phyloP scores from a whole-genome alignment of 2,888 invertebrate genomes.

The Ennomos erosarius region DNA sequence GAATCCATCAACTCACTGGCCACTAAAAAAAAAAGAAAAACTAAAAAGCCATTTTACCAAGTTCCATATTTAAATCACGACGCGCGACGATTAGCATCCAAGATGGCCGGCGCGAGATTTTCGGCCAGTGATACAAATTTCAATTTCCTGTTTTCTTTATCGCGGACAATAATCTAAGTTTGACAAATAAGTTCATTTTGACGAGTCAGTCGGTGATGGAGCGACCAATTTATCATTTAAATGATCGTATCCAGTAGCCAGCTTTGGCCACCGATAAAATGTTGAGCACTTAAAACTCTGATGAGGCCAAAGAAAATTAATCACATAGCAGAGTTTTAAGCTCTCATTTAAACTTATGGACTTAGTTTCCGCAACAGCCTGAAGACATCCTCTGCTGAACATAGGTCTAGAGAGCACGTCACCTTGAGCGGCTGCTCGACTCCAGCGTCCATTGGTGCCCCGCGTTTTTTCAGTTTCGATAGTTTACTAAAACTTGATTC shows the following conservation, averaged over 20 bases:
- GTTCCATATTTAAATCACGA: conserved; percentile 79
- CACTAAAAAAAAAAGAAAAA: conserved; percentile 55
- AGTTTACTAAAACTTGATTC: too few relatives aligned
- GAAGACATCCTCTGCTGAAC: too few relatives aligned
- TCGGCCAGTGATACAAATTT: conserved; percentile 81
- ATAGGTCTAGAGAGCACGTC: too few relatives aligned
- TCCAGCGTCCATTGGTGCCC: too few relatives aligned
- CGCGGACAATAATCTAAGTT: conserved; percentile 75
- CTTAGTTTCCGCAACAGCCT: too few relatives aligned
- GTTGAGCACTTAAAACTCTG: conserved; percentile 11
- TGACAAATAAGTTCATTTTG: conserved; percentile 84
- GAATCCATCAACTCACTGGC: conserved; percentile 62
- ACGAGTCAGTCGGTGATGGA: conserved; percentile 73
- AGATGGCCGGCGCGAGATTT: conserved; percentile 74
- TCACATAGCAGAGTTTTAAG: neutral
- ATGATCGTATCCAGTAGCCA: conserved; percentile 65
- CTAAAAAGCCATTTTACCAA: conserved; percentile 59
- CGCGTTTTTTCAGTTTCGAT: too few relatives aligned
- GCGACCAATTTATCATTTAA: conserved; percentile 70
- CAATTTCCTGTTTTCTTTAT: conserved; percentile 83
- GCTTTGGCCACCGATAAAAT: conserved; percentile 21
- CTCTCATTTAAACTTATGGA: too few relatives aligned
- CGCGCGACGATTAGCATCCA: conserved; percentile 76
- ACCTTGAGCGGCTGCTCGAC: too few relatives aligned
- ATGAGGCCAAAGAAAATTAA: conserved; percentile 4